phyloP scores from a whole-genome alignment of 2,113 vertebrate species.

The Cyanoramphus novaezelandiae region DNA sequence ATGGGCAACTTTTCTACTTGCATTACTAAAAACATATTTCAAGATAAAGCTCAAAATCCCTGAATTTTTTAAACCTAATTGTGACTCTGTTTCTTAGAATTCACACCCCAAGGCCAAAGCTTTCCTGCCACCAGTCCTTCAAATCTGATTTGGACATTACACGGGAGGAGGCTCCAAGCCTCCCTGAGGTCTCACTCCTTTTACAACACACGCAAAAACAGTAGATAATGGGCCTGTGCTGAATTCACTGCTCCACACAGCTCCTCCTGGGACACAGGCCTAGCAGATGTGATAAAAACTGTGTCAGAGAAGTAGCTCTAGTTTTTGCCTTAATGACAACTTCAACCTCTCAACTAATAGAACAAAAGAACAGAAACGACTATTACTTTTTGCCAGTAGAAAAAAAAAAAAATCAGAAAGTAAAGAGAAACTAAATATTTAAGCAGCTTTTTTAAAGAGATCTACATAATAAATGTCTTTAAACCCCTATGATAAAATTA shows the following conservation, averaged over 20 bases:
- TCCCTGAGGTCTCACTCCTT: slow-evolving; percentile 79
- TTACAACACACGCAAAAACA: slow-evolving; percentile 70
- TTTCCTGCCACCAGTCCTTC: slow-evolving; percentile 81
- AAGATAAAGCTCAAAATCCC: slow-evolving; percentile 79
- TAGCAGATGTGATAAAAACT: slow-evolving; percentile 82
- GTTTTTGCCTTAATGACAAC: slow-evolving; percentile 82
- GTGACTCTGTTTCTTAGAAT: slow-evolving; percentile 79
- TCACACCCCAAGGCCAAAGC: slow-evolving; percentile 82
- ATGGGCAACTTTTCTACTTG: slow-evolving; percentile 77
- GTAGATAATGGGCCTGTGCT: slow-evolving; percentile 80
- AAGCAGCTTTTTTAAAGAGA: slow-evolving; percentile 62
- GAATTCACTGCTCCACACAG: slow-evolving; percentile 72
- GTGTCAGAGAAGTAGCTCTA: slow-evolving; percentile 77
- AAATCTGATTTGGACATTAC: slow-evolving; percentile 79
- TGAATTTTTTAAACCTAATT: slow-evolving; percentile 86
- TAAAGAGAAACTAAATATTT: slow-evolving; percentile 60
- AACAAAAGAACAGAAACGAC: slow-evolving; percentile 72
- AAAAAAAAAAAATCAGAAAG: slow-evolving; percentile 45
- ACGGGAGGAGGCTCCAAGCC: slow-evolving; percentile 76
- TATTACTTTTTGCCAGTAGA: slow-evolving; percentile 40
- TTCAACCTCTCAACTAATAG: slow-evolving; percentile 78
- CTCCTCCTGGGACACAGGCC: slow-evolving; percentile 78
- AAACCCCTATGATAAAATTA: background rate
- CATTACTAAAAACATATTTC: slow-evolving; percentile 75
- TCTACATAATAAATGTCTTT: background rate